Evolutionary conservation across 2,113 vertebrate species (phyloP), one percentile per base, ranked within the genome.

Genomic region (Lasiurus cinereus): DNA sequence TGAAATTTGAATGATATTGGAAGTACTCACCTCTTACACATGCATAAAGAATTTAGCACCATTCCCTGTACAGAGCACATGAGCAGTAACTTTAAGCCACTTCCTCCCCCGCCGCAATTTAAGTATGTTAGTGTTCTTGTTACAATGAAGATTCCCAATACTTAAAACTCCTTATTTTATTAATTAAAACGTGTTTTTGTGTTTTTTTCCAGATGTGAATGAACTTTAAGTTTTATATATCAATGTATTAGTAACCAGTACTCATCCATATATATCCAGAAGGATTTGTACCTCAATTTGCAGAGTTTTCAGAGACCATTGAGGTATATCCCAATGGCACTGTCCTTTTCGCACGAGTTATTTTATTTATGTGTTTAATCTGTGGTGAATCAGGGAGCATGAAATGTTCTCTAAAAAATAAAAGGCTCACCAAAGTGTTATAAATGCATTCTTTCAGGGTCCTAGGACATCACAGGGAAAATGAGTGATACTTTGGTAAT

Each of bases 331-430:
- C 12, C 36, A 80, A 19, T 39, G 29, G 18, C n/a, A 46, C 14
- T 72, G 50, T 69, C 5, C 52, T 95, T 94, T 91, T 80, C 3
- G 2, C 31, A 73, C 15, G 31, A 48, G 88, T 84, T 52, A 80
- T 94, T 96, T 96, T 96, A 92, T 96, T 95, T 94, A 92, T 94
- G 50, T 90, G 67, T 92, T 83, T 96, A 90, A 92, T 97, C 83
- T 92, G 22, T 77, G 29, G 56, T 84, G 67, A 92, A 31, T 90
- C 82, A 77, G 66, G 36, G 5, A 92, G 16, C 46, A 72, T 90
- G 89, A 96, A 94, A 67, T 79, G 69, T 27, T 90, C 36, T 87
- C 21, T 84, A 14, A 83, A 77, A 96, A 96, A 77, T 93, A 93
- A 95, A 79, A 15, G 36, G 11, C 66, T 84, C 62, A 73, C 46